These are phyloP conservation scores for Odontamblyopus lacepedii DNA, from an alignment of 2,797 vertebrate species.

Conservation along the genomic window DNA sequence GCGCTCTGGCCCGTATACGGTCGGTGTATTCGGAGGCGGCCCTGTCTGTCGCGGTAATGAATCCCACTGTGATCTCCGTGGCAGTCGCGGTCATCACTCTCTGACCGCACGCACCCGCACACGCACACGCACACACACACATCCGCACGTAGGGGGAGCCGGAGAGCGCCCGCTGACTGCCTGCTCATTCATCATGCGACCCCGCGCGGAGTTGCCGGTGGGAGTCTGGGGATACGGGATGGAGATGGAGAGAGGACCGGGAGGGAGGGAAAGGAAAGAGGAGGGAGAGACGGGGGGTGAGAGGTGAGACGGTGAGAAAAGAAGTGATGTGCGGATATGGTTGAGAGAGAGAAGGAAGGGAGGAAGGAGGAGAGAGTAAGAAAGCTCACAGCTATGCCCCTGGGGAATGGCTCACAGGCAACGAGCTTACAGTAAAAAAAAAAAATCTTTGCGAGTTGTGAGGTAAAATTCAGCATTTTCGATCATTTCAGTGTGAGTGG, in stretches of 20 bases:
- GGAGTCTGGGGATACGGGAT: conserved; percentile 85
- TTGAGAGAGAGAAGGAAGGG: conserved; percentile 15
- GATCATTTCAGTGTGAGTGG: background rate
- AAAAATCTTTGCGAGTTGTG: background rate
- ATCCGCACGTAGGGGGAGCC: conserved; percentile 29
- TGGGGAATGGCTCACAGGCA: conserved; percentile 81
- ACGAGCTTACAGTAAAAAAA: conserved; percentile 31
- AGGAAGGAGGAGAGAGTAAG: conserved; percentile 11
- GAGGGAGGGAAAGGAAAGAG: background rate
- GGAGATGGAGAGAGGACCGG: conserved; percentile 67
- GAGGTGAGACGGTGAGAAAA: conserved; percentile 19
- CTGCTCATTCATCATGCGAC: conserved; percentile 88
- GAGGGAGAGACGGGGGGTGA: conserved; percentile 15
- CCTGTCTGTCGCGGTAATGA: conserved; percentile 94
- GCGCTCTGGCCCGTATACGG: conserved; percentile 34
- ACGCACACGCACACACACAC: conserved; percentile 24
- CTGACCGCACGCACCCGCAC: conserved; percentile 67
- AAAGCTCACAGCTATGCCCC: conserved; percentile 72
- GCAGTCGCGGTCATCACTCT: conserved; percentile 91
- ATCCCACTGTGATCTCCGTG: conserved; percentile 84
- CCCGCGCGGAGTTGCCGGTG: conserved; percentile 91
- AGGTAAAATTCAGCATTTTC: conserved; percentile 4
- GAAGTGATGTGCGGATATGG: conserved; percentile 26
- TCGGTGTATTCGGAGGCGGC: conserved; percentile 81
- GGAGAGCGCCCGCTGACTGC: conserved; percentile 68